Percentiles rank a stretch among this genome's conserved stretches.
Evolutionary conservation across 2,113 vertebrate genomes (phyloP).

Genomic region (Vanacampus margaritifer): DNA sequence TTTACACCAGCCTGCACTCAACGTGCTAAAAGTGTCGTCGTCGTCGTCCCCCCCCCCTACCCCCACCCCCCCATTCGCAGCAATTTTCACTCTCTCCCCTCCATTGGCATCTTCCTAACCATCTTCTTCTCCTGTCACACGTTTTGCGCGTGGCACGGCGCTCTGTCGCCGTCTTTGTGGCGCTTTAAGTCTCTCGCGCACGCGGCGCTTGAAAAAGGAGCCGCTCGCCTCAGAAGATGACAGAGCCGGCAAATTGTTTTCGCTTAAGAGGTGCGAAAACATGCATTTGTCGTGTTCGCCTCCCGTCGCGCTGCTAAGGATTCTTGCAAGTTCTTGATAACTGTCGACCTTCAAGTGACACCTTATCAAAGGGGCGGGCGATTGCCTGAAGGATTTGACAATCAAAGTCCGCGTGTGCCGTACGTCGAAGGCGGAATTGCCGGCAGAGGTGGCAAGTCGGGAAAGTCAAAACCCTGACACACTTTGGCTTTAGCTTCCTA

Average conservation of each 20-base stretch:
- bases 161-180: background rate
- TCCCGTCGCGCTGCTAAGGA: background rate
- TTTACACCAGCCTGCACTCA: background rate
- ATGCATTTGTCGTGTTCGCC: background rate
- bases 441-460: no score
- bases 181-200: background rate
- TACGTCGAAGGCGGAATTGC: background rate
- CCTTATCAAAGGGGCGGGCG: slow-evolving; percentile 8
- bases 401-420: background rate
- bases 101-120: slow-evolving; percentile 31
- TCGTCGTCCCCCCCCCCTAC: background rate
- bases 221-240: background rate
- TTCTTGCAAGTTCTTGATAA: slow-evolving; percentile 18
- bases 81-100: slow-evolving; percentile 49
- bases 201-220: background rate
- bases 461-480: no score
- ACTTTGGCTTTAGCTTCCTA: no score
- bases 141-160: background rate
- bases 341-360: slow-evolving; percentile 23
- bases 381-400: slow-evolving; percentile 9
- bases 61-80: slow-evolving; percentile 38
- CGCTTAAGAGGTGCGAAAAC: background rate
- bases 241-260: background rate
- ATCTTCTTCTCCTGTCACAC: slow-evolving; percentile 38
- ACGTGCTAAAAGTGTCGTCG: background rate